These are phyloP conservation scores for Eptatretus atami DNA, from an alignment of 2,797 vertebrate species.

Conservation along the genomic window DNA sequence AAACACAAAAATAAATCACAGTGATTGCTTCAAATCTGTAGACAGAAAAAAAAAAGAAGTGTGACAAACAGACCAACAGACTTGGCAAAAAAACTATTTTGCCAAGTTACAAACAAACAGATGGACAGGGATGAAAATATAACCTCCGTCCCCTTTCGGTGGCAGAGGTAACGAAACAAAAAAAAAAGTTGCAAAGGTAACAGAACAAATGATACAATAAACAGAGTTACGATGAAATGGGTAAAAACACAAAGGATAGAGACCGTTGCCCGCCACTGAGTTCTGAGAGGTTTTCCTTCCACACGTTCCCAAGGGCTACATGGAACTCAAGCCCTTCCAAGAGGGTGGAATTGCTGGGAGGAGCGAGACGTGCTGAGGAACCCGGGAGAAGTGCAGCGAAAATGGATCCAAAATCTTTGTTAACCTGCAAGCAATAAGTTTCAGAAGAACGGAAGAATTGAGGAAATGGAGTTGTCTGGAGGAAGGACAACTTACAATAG, in stretches of 20 bases:
- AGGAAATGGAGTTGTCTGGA: background rate
- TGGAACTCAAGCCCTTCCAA: conserved; percentile 58
- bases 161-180: background rate
- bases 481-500: background rate
- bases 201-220: background rate
- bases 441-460: background rate
- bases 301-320: conserved; percentile 59
- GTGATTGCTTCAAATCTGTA: too few species aligned
- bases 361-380: conserved; percentile 36
- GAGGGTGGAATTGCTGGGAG: conserved; percentile 14
- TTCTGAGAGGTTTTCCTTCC: conserved; percentile 88
- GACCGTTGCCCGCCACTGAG: conserved; percentile 55
- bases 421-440: conserved; percentile 29
- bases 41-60: too few species aligned
- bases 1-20: too few species aligned
- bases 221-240: background rate
- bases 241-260: background rate
- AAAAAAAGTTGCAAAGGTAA: background rate
- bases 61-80: too few species aligned
- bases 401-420: conserved; percentile 74
- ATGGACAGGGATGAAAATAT: too few species aligned
- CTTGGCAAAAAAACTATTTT: too few species aligned
- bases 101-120: too few species aligned
- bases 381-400: conserved; percentile 69
- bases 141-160: background rate